Evolutionary conservation across 1,140 invertebrate species (phyloP).

Genomic region (Sinella curviseta): DNA sequence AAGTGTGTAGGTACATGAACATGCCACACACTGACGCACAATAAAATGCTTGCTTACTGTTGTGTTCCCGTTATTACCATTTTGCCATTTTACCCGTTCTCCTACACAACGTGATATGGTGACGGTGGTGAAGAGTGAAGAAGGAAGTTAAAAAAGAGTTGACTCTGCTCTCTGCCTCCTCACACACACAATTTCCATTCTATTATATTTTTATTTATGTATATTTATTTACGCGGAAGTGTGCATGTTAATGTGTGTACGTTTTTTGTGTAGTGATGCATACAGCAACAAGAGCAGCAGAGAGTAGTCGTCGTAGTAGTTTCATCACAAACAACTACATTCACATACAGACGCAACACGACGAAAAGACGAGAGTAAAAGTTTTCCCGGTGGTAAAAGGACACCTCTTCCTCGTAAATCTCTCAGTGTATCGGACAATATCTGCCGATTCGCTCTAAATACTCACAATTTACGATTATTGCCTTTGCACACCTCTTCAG

Average conservation of each 20-base stretch:
- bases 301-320: too few relatives aligned
- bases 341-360: not conserved
- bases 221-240: not conserved
- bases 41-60: too few relatives aligned
- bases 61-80: too few relatives aligned
- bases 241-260: not conserved
- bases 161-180: not conserved
- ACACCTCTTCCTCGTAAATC: conserved; percentile 16
- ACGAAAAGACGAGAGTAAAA: not conserved
- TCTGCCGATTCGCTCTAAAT: conserved; percentile 23
- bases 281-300: too few relatives aligned
- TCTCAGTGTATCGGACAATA: conserved; percentile 7
- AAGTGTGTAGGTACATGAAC: too few relatives aligned
- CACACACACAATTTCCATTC: not conserved
- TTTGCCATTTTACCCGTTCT: too few relatives aligned
- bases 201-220: not conserved
- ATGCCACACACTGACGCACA: too few relatives aligned
- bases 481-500: not conserved
- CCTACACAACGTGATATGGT: too few relatives aligned
- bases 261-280: too few relatives aligned
- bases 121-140: not conserved
- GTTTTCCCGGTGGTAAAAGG: not conserved
- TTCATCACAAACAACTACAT: not conserved
- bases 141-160: not conserved
- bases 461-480: conserved; percentile 24